phyloP scores from a whole-genome alignment of 2,888 invertebrate genomes.

The Lycophotia porphyrea region DNA sequence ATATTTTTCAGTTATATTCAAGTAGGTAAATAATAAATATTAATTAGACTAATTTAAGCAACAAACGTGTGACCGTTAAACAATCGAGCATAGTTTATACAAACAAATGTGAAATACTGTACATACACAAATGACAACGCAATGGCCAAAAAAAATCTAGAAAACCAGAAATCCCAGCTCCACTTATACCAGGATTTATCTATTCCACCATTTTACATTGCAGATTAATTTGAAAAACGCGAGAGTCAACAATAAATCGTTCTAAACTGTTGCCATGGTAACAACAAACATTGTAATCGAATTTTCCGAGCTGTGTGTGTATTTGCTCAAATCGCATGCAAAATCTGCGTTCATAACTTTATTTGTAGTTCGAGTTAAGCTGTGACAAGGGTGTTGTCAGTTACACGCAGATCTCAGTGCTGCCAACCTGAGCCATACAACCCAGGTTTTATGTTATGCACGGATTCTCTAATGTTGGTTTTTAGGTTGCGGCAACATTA shows the following conservation, averaged over 20 bases:
- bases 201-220: slow-evolving; percentile 44
- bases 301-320: slow-evolving; percentile 57
- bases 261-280: slow-evolving; percentile 44
- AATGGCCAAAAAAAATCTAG: neutral
- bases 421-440: slow-evolving; percentile 45
- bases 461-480: slow-evolving; percentile 20
- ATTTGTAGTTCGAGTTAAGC: slow-evolving; percentile 66
- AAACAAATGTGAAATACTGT: neutral
- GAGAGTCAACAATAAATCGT: slow-evolving; percentile 42
- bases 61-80: neutral
- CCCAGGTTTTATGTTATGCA: slow-evolving; percentile 37
- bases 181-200: slow-evolving; percentile 53
- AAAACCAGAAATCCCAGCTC: slow-evolving; percentile 20
- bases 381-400: slow-evolving; percentile 77
- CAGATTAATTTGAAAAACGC: slow-evolving; percentile 58
- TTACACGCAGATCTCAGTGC: slow-evolving; percentile 62
- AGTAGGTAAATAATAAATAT: neutral
- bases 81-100: neutral
- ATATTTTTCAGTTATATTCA: neutral
- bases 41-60: neutral
- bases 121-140: neutral
- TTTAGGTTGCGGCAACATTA: slow-evolving; percentile 28
- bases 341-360: slow-evolving; percentile 66
- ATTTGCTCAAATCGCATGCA: slow-evolving; percentile 59
- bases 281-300: slow-evolving; percentile 60